Evolutionary conservation across 1,140 invertebrate genomes (phyloP), one percentile per base, ranked within the genome.

Genomic region (Drosophila jambulina): DNA sequence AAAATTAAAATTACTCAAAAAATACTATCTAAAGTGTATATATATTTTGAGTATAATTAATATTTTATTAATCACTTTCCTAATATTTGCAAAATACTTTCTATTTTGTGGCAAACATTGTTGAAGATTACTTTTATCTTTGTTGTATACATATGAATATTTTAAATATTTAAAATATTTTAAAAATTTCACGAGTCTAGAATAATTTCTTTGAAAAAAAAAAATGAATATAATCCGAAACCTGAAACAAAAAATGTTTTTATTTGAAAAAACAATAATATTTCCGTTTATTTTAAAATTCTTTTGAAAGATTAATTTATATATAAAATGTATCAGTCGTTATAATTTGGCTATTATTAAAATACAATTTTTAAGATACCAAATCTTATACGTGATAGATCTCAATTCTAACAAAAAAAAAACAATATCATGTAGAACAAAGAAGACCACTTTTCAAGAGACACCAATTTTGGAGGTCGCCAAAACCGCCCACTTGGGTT

Each of bases 391-490:
- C 57, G 36, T 59, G 36, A 27, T 29, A 45, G 2, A 42, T 43
- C 7, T 43, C 0, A 27, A 13, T 19, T 58, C 1, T 19, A 27
- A 27, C 0, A 40, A 4, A 58, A 40, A 4, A 58, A 34, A 40
- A 23, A 21, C 53, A 59, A 13, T 21, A 15, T 4, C 23, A 29
- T 45, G 54, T 43, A 34, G 19, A 61, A 64, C 21, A 67, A 23
- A 40, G 36, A 40, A 40, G 25, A 49, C 27, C 43, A 65, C 36
- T 43, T 38, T 67, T 15, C 4, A 7, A 27, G 36, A 53, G 62
- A 65, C 63, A 43, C 40, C 57, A 21, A 45, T 23, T 70, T 71
- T 72, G 67, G 67, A 49, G 69, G 69, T 60, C 69, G 43, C 15
- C 53, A 43, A 19, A 63, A 46, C 36, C 56, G 74, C 56, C 74